These are phyloP conservation scores for Aviceda subcristata DNA, from an alignment of 2,113 vertebrate genomes.

Conservation along the genomic window DNA sequence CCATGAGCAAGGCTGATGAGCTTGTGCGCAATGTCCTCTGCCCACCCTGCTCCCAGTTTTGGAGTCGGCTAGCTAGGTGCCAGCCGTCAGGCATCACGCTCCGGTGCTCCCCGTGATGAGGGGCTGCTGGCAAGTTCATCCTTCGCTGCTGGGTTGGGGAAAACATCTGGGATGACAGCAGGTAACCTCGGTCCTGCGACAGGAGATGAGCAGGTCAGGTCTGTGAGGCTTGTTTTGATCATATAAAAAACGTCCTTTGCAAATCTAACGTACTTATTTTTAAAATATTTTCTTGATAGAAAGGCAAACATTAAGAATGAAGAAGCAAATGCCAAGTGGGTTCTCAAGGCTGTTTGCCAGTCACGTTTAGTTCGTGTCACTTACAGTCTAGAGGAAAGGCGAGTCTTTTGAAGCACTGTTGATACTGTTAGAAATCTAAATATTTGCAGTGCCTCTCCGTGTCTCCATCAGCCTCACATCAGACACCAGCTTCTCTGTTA, in stretches of 20 bases:
- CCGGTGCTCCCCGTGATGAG: not conserved
- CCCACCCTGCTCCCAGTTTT: not conserved
- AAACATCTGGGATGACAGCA: not conserved
- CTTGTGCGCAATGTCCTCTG: not conserved
- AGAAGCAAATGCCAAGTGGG: slow-evolving; percentile 19
- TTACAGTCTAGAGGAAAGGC: not conserved
- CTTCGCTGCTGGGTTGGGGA: not conserved
- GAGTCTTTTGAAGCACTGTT: not conserved
- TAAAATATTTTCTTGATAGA: not conserved
- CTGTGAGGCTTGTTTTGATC: not conserved
- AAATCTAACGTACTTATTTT: not conserved
- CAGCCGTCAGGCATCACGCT: not conserved
- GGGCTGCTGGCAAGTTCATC: not conserved
- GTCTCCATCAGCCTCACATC: not conserved
- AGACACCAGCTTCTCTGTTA: not conserved
- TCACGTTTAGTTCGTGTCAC: not conserved
- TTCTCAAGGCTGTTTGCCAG: not conserved
- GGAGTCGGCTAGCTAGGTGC: not conserved
- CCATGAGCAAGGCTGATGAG: not conserved
- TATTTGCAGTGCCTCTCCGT: slow-evolving; percentile 31
- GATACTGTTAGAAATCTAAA: slow-evolving; percentile 26
- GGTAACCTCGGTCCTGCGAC: not conserved
- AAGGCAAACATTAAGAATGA: slow-evolving; percentile 17
- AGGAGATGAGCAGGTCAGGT: not conserved
- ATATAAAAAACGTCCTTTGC: not conserved